phyloP scores from a whole-genome alignment of 2,888 invertebrate genomes.

The Andrena haemorrhoa region DNA sequence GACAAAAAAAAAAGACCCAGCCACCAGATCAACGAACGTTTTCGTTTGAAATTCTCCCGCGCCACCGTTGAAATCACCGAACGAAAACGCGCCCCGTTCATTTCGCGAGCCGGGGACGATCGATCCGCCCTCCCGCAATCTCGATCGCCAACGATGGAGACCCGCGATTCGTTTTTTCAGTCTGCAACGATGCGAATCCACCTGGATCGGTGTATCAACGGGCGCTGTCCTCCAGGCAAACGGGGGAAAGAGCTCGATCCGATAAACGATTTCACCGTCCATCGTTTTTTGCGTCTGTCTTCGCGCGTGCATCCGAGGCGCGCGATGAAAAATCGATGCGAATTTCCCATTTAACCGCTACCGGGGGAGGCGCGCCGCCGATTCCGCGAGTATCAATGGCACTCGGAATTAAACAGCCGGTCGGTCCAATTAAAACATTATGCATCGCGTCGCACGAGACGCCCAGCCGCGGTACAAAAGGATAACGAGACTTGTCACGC shows the following conservation, averaged over 20 bases:
- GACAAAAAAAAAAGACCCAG: background rate
- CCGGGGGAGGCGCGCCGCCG: conserved; percentile 6
- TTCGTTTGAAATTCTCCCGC: background rate
- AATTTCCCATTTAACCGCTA: background rate
- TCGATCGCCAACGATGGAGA: background rate
- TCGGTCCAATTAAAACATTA: conserved; percentile 70
- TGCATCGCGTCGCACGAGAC: conserved; percentile 66
- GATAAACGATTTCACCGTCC: conserved; percentile 32
- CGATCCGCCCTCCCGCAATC: background rate
- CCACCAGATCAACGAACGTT: background rate
- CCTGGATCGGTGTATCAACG: conserved; percentile 21
- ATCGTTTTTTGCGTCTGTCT: background rate
- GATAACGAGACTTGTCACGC: conserved; percentile 54
- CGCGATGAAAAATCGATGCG: conserved; percentile 6
- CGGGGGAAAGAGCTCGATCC: conserved; percentile 20
- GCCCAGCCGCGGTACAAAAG: conserved; percentile 47
- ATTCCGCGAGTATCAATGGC: conserved; percentile 65
- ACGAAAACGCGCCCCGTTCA: background rate
- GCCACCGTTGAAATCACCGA: background rate
- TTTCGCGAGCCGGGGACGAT: background rate
- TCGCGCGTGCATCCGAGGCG: background rate
- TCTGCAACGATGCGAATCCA: conserved; percentile 10
- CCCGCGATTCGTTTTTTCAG: background rate
- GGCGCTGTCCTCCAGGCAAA: conserved; percentile 28
- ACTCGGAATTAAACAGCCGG: conserved; percentile 63